Base-by-base conservation (phyloP, 2,888 invertebrate genomes). In the Halictus quadricinctus region DNA sequence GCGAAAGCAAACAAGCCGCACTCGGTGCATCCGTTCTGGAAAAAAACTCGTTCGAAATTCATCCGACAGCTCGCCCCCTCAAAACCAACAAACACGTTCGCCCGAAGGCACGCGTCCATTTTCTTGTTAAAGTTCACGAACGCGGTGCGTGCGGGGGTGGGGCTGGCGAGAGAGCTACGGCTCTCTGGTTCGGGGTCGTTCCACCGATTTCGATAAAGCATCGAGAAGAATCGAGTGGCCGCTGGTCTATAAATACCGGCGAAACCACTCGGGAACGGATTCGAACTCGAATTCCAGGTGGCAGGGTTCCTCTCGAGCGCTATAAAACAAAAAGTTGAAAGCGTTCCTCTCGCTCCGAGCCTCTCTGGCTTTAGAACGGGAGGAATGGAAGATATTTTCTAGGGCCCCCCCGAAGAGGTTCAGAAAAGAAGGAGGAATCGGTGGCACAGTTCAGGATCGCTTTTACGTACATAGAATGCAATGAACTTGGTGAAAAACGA, bases 201-300 rank as follows among this genome's bases (percentile, higher is more conserved):
- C 80, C 80, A 77, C 74, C 70, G 81, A 84, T 81, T 81, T 80
- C 70, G 64, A 76, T 85, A 81, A 85, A 81, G 72, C 84, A 76
- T 80, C 70, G 60, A 60, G 76, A 77, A 84, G 79, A 79, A 84
- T 84, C 83, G 66, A 75, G 64, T 48, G 50, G 10, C 73, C 7
- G 25, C 64, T 29, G 41, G 36, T 36, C 84, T 84, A 84, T 84
- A 83, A 83, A 83, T 83, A 83, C 3, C 77, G 25, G 25, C 36
- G 60, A 36, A 21, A 66, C 83, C 79, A 79, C 75, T 84, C 84
- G 83, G 72, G 74, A 21, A 74, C 78, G 43, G 15, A 58, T 76
- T 50, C 73, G 41, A 12, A 43, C 60, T 50, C 50, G 74, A 58
- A 46, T 46, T n/a, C 60, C 73, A 72, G 70, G 83, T 78, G 69